Percentiles rank a stretch among this genome's conserved stretches.
Evolutionary conservation across 2,888 invertebrate species (phyloP).

Genomic region (Limenitis camilla): DNA sequence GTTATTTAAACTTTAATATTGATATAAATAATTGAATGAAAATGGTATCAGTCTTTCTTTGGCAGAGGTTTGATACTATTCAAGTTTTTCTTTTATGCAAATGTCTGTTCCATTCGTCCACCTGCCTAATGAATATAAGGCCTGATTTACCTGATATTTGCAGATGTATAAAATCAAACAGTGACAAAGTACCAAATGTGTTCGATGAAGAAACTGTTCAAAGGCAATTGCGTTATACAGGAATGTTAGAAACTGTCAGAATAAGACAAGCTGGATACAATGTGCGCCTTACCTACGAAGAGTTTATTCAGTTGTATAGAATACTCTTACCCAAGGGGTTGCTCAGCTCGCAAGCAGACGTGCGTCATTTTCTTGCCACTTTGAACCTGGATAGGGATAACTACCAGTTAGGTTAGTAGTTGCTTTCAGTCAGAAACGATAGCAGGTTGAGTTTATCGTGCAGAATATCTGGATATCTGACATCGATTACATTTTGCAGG

Average conservation of each 20-base stretch:
- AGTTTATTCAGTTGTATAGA: conserved; percentile 94
- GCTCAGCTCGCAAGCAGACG: conserved; percentile 89
- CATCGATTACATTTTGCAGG: conserved; percentile 49
- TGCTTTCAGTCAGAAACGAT: too few relatives aligned
- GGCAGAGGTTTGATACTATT: too few relatives aligned
- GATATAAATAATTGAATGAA: background rate
- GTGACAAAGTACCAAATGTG: conserved; percentile 91
- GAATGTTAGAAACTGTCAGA: conserved; percentile 96
- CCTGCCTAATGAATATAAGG: background rate
- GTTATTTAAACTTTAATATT: background rate
- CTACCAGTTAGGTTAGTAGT: conserved; percentile 83
- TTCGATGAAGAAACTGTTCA: conserved; percentile 96
- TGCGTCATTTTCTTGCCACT: conserved; percentile 86
- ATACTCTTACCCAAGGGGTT: conserved; percentile 92
- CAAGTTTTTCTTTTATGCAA: background rate
- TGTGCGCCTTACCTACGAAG: conserved; percentile 93
- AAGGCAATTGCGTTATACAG: conserved; percentile 90
- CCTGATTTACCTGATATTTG: background rate
- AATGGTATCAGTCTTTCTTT: background rate
- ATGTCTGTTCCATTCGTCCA: background rate
- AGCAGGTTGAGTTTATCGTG: background rate
- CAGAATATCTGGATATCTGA: background rate
- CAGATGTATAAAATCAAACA: conserved; percentile 96
- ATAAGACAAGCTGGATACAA: conserved; percentile 97
- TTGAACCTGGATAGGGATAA: conserved; percentile 91